Base-by-base conservation (phyloP, 2,113 vertebrate species). In the Sorex araneus region DNA sequence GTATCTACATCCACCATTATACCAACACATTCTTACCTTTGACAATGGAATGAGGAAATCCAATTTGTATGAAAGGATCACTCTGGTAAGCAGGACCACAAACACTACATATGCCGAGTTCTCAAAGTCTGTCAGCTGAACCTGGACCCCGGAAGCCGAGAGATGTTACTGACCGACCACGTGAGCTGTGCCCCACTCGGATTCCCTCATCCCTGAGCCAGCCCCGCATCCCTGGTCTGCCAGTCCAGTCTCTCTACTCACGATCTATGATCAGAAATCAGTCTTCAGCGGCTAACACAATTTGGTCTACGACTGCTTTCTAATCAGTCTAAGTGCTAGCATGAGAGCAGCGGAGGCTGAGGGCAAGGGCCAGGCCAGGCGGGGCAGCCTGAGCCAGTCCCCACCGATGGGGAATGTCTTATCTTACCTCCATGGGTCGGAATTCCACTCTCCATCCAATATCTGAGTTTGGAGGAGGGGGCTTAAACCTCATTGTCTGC, bases 401-500 rank as follows among this genome's bases (percentile, higher is more conserved):
- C 43, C 0, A 23, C 57, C 57, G 74, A 16, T 0, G 0, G 28
- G 0, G 1, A 3, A 3, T 0, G 3, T 30, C 96, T 95, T 98
- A 99, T 30, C 96, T 95, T 98, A 99, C 99, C 99, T 99, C 99
- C 99, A 99, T 99, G 66, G 99, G 99, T 85, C 99, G 98, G 92
- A 99, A 99, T 96, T 99, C 99, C 7, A 99, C 99, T 97, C 99
- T 99, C 99, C 99, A 99, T 73, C 99, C 99, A 73, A 99, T 99
- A 84, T 99, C 99, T 11, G 99, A 99, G 97, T 99, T 99, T 45
- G 99, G 99, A 96, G 99, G 99, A 19, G 99, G 99, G 13, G 99
- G 99, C 95, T 99, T 99, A 96, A 99, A 99, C 97, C 99, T 98
- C 99, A 99, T 99, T 0, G 99, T 99, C 98, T 99, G 99, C 99